A percentile compares a stretch with the other conserved stretches of the same genome.
phyloP scores from a whole-genome alignment of 2,797 vertebrate species.

The Spinibarbus caldwelli region DNA sequence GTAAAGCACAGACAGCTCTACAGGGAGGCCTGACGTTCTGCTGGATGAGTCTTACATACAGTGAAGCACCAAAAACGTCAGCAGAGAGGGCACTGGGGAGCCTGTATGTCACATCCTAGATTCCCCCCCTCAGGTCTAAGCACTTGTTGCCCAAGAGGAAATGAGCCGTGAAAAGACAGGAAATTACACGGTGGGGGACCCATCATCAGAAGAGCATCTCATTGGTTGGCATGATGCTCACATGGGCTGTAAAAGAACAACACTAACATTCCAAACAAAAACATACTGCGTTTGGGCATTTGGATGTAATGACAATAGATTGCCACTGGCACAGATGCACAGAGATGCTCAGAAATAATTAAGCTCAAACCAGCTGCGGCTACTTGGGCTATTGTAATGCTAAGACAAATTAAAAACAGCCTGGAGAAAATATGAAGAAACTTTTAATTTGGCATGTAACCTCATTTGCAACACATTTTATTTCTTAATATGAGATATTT shows the following conservation, averaged over 20 bases:
- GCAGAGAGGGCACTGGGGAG: conserved; percentile 46
- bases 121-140: conserved; percentile 26
- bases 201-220: conserved; percentile 26
- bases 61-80: conserved; percentile 39
- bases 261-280: conserved; percentile 39
- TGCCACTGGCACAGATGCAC: conserved; percentile 12
- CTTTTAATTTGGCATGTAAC: neutral
- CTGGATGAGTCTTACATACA: conserved; percentile 52
- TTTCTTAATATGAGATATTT: neutral
- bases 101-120: conserved; percentile 53
- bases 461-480: neutral
- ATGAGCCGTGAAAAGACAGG: conserved; percentile 59
- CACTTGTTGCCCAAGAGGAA: conserved; percentile 56
- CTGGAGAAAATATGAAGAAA: neutral
- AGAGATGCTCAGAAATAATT: conserved; percentile 13
- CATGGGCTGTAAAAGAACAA: conserved; percentile 7
- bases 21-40: conserved; percentile 41
- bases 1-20: neutral
- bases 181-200: conserved; percentile 52
- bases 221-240: conserved; percentile 37
- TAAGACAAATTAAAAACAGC: conserved; percentile 4
- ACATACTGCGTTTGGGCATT: neutral
- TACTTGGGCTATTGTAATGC: neutral
- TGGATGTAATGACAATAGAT: conserved; percentile 23
- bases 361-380: conserved; percentile 5